These are phyloP conservation scores for Agriopis aurantiaria DNA, from an alignment of 2,888 invertebrate species.

Conservation along the genomic window DNA sequence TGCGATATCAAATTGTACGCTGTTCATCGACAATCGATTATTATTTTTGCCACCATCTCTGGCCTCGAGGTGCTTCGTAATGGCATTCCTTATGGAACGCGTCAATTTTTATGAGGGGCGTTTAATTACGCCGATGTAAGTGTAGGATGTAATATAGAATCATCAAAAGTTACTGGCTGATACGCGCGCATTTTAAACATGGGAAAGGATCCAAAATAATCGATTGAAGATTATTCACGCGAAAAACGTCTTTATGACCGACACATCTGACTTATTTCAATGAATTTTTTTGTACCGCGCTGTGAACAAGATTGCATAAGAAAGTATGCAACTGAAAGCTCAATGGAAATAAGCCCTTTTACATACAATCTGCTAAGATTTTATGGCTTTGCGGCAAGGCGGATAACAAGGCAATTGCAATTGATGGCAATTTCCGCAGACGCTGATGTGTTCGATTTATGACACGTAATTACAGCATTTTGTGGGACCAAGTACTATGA, in stretches of 20 bases:
- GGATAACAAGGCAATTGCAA: constrained; percentile 58
- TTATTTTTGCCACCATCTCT: constrained; percentile 55
- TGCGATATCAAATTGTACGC: constrained; percentile 61
- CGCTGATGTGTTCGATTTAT: constrained; percentile 68
- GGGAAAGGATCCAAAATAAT: constrained; percentile 13
- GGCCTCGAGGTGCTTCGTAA: constrained; percentile 52
- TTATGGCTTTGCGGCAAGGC: constrained; percentile 30
- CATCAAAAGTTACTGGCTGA: constrained; percentile 38
- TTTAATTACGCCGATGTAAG: constrained; percentile 41
- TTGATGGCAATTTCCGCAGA: constrained; percentile 52
- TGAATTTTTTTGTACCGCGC: constrained; percentile 3
- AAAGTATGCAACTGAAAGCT: constrained; percentile 27
- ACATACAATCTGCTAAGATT: constrained; percentile 31
- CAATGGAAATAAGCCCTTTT: constrained; percentile 29
- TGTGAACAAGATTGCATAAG: constrained; percentile 4
- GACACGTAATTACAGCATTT: constrained; percentile 68
- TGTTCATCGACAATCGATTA: constrained; percentile 67
- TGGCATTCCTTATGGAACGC: constrained; percentile 52
- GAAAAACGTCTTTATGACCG: background rate
- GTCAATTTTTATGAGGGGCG: constrained; percentile 52
- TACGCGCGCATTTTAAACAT: constrained; percentile 14
- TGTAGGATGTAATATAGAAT: constrained; percentile 34
- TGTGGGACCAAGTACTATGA: constrained; percentile 40
- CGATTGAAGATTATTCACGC: background rate
- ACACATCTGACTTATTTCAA: constrained; percentile 6